Evolutionary conservation across 2,888 invertebrate genomes (phyloP), one percentile per base, ranked within the genome.

Genomic region (Cosmopolites sordidus): DNA sequence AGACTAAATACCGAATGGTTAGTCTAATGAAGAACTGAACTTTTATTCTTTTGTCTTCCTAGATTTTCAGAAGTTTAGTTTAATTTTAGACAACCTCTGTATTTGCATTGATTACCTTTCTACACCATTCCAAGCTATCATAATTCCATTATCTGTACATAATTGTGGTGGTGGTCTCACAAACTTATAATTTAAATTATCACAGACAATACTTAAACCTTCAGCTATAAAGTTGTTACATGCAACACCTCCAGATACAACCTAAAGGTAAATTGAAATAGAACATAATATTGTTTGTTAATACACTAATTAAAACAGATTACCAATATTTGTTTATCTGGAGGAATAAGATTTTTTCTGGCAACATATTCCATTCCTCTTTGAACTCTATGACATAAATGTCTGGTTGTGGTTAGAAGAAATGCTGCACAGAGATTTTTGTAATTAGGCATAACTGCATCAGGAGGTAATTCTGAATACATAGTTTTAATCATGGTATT

Each of bases 61-160:
- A n/a, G n/a, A n/a, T n/a, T n/a, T n/a, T n/a, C n/a, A n/a, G n/a
- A n/a, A n/a, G n/a, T n/a, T n/a, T n/a, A n/a, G n/a, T n/a, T n/a
- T n/a, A n/a, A n/a, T n/a, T n/a, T n/a, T n/a, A n/a, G n/a, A n/a
- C n/a, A n/a, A n/a, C n/a, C n/a, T n/a, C n/a, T n/a, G n/a, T n/a
- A n/a, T n/a, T n/a, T n/a, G n/a, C 8, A 22, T 22, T 22, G 22
- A 22, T 46, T 83, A 79, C 72, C 83, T 87, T 75, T 97, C 96
- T 46, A 94, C 77, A 6, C 93, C 97, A 79, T 96, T 96, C 96
- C 98, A 98, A 14, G 98, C 98, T 64, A 99, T 92, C 99, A 99
- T 99, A 27, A 95, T 82, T 5, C 98, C 99, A 80, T 99, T 99
- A 72, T 99, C 99, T 0, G 94, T 95, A 71, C 99, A 99, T 8